phyloP scores from a whole-genome alignment of 2,888 invertebrate species.

The Sinhomidia bicolor region DNA sequence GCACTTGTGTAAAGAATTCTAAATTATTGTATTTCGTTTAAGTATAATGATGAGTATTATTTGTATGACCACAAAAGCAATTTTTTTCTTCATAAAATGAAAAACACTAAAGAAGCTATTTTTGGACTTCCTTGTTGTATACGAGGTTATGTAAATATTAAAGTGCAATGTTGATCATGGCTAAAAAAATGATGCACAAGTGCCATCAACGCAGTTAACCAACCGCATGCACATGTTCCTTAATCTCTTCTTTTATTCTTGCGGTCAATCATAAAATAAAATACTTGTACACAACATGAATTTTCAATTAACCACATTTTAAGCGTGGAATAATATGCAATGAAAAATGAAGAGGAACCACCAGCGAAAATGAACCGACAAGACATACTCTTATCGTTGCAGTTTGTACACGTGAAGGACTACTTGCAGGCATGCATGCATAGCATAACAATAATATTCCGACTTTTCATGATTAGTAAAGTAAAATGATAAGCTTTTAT shows the following conservation, averaged over 20 bases:
- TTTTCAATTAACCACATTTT: slow-evolving; percentile 69
- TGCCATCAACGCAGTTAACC: neutral
- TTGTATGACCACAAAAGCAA: neutral
- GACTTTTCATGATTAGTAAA: neutral
- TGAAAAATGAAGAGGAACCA: slow-evolving; percentile 30
- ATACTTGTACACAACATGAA: slow-evolving; percentile 62
- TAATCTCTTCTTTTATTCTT: slow-evolving; percentile 28
- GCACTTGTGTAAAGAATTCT: no score
- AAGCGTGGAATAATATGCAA: slow-evolving; percentile 37
- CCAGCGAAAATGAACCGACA: slow-evolving; percentile 3
- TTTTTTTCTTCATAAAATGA: neutral
- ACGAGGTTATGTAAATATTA: neutral
- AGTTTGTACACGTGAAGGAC: neutral
- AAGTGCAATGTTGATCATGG: neutral
- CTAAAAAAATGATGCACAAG: neutral
- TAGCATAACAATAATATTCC: neutral
- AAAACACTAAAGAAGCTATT: neutral
- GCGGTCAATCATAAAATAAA: slow-evolving; percentile 40
- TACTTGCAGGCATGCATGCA: neutral
- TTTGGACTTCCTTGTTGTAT: neutral
- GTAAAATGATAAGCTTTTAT: slow-evolving; percentile 3
- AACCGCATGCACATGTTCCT: slow-evolving; percentile 14
- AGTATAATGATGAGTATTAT: no score
- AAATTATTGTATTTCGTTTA: no score
- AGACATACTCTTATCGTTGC: no score